Evolutionary conservation across 2,888 invertebrate species (phyloP).

Genomic region (Drosophila greeni): DNA sequence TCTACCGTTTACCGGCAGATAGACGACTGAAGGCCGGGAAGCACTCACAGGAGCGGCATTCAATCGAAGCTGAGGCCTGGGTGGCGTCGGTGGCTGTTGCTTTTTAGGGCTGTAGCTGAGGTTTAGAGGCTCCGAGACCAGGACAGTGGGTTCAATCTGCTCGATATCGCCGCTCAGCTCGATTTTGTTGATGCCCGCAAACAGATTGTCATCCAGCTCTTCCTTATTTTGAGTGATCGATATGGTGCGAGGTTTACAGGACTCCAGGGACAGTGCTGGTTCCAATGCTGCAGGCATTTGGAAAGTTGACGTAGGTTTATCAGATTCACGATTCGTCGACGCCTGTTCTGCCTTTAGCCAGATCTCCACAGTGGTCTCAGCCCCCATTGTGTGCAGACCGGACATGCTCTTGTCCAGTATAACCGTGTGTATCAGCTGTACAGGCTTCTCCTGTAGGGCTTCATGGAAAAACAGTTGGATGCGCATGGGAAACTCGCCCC

Average conservation of each 20-base stretch:
- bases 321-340: conserved; percentile 1
- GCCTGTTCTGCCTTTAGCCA: conserved; percentile 80
- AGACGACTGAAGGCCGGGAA: conserved; percentile 39
- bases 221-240: conserved; percentile 66
- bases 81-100: neutral
- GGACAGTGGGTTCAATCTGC: conserved; percentile 78
- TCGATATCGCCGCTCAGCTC: conserved; percentile 75
- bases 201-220: conserved; percentile 74
- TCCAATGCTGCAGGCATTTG: conserved; percentile 37
- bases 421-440: conserved; percentile 88
- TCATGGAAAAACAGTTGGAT: conserved; percentile 88
- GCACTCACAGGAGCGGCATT: conserved; percentile 30
- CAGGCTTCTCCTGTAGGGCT: conserved; percentile 86
- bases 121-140: conserved; percentile 65
- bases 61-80: conserved; percentile 13
- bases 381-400: conserved; percentile 90
- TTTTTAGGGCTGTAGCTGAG: conserved; percentile 59
- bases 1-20: conserved; percentile 40
- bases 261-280: conserved; percentile 3
- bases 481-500: conserved; percentile 94
- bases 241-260: conserved; percentile 54
- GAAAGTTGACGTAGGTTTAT: neutral
- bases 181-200: conserved; percentile 74
- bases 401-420: conserved; percentile 90
- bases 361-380: conserved; percentile 88